Base-by-base conservation (phyloP, 2,888 invertebrate genomes). In the Parapristionchus giblindavisi region DNA sequence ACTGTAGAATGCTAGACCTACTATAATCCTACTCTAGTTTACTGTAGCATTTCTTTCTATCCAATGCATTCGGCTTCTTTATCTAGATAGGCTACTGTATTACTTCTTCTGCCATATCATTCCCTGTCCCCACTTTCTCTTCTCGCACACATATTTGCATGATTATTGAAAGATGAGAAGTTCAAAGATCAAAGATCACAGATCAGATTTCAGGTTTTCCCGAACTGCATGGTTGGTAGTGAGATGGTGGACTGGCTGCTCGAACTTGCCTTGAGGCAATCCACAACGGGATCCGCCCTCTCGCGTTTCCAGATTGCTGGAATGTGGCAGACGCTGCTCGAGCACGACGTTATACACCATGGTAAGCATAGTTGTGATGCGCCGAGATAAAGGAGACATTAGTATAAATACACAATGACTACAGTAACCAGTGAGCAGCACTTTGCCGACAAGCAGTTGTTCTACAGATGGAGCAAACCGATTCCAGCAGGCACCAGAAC, bases 201-300 rank as follows among this genome's bases (percentile, higher is more conserved):
- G n/a, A 66, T 4, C 32, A 3, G 14, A 43, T 29, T 68, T 68
- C 27, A 52, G 63, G 43, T 43, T 43, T 65, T 43, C 43, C 14
- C 43, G 27, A 17, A 40, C 14, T 17, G 92, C 87, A 92, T 93
- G 87, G 92, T 93, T 14, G 94, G 93, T 76, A 92, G 92, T 0
- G 93, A 94, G 88, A 91, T 94, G 89, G 93, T 93, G 61, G 93
- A 93, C 88, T 94, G 93, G 93, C 88, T 94, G 78, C 89, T 93
- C 82, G 91, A 91, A 83, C 90, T 60, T 4, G 29, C 73, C 5
- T 48, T 73, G 17, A 36, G 40, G 24, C 29, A 27, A 1, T 73
- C 73, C n/a, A 48, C 73, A 21, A 58, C 71, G 3, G 71, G 71
- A 29, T 77, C 43, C 65, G 78, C 54, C 68, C 77, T 76, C 68